Conservation (phyloP, 2,113 vertebrate genomes). For the Cololabis saira region DNA sequence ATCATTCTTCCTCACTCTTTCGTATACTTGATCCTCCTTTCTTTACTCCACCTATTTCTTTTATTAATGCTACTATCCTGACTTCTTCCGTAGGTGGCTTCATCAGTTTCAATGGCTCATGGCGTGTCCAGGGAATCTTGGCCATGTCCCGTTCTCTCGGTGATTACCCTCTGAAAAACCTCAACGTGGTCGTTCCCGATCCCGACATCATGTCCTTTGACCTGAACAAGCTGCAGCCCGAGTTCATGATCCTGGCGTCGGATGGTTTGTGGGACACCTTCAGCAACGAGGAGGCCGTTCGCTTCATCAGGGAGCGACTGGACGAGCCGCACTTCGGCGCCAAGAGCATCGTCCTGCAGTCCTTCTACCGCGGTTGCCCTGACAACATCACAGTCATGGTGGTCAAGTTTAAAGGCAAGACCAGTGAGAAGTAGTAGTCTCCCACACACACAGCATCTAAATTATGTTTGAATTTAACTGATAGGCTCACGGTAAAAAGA, state of each 20-base stretch:
- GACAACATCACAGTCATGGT: slow-evolving; percentile 99
- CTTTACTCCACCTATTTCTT: background rate
- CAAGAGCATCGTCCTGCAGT: slow-evolving; percentile 97
- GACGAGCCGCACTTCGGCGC: slow-evolving; percentile 97
- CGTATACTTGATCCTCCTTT: background rate
- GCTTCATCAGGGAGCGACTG: slow-evolving; percentile 95
- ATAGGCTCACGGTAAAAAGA: slow-evolving; percentile 33
- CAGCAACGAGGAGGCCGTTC: slow-evolving; percentile 97
- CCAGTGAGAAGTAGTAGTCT: slow-evolving; percentile 82
- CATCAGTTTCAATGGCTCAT: slow-evolving; percentile 98
- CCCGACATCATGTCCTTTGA: slow-evolving; percentile 96
- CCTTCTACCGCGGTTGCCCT: slow-evolving; percentile 96
- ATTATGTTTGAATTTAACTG: slow-evolving; percentile 50
- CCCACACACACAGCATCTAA: slow-evolving; percentile 28
- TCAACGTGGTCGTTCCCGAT: slow-evolving; percentile 94
- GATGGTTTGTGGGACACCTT: slow-evolving; percentile 99
- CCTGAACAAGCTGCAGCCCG: slow-evolving; percentile 95
- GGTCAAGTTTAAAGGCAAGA: slow-evolving; percentile 95
- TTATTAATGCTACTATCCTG: background rate
- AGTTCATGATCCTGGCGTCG: slow-evolving; percentile 98
- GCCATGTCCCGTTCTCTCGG: slow-evolving; percentile 98
- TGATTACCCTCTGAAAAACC: slow-evolving; percentile 97
- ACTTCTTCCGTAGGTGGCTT: slow-evolving; percentile 87
- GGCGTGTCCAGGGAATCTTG: slow-evolving; percentile 97
- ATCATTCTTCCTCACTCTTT: slow-evolving; percentile 3